Evolutionary conservation across 2,797 vertebrate genomes (phyloP).

Genomic region (Spheniscus humboldti): DNA sequence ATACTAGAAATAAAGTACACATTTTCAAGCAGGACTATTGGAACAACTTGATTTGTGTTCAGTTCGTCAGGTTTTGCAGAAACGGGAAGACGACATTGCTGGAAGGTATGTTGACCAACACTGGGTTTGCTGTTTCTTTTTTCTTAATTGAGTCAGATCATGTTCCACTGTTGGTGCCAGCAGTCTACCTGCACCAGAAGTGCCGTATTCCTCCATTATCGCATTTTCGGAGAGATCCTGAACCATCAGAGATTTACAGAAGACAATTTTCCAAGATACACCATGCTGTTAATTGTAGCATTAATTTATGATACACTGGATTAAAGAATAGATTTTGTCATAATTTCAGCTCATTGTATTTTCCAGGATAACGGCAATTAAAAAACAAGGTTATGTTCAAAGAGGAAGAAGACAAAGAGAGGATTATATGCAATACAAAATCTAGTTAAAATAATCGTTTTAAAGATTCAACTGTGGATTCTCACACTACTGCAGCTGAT

Average conservation of each 20-base stretch:
- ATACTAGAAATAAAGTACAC: not conserved
- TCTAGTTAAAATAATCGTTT: not conserved
- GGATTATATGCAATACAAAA: not conserved
- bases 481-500: not conserved
- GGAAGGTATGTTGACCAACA: not conserved
- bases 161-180: rapidly evolving
- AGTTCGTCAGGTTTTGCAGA: not conserved
- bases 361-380: not conserved
- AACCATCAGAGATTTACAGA: not conserved
- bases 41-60: not conserved
- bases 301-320: not conserved
- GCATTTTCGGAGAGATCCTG: not conserved
- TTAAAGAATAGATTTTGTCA: not conserved
- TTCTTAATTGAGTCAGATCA: not conserved
- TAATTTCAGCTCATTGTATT: not conserved
- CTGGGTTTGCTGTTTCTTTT: not conserved
- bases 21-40: not conserved
- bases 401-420: not conserved
- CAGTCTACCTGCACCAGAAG: not conserved
- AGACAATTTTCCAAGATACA: not conserved
- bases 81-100: not conserved
- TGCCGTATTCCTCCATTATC: not conserved
- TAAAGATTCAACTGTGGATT: not conserved
- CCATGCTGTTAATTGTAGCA: not conserved
- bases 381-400: not conserved